A percentile compares a stretch with the other conserved stretches of the same genome.
Evolutionary conservation across 1,140 invertebrate species (phyloP).

Genomic region (Leptinotarsa undecemlineata): DNA sequence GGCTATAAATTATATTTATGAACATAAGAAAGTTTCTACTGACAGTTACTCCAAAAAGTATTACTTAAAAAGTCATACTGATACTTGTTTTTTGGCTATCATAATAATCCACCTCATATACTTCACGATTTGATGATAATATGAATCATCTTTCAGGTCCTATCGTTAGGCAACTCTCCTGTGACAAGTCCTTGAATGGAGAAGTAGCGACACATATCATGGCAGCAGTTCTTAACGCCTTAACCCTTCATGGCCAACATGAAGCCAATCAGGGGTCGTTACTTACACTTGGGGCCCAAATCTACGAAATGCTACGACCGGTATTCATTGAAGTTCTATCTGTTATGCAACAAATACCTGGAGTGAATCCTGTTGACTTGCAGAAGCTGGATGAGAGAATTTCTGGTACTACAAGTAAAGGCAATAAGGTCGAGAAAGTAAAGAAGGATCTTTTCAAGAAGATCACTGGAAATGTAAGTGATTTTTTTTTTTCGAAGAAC

Average conservation of each 20-base stretch:
- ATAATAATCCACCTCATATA: too few species aligned
- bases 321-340: constrained; percentile 70
- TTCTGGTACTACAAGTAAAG: constrained; percentile 67
- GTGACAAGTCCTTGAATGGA: constrained; percentile 64
- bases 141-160: constrained; percentile 25
- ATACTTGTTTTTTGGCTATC: too few species aligned
- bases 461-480: constrained; percentile 74
- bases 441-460: constrained; percentile 91
- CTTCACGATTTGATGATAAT: too few species aligned
- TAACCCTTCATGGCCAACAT: constrained; percentile 82
- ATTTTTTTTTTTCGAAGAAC: background rate
- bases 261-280: constrained; percentile 77
- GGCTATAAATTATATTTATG: too few species aligned
- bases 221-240: constrained; percentile 72
- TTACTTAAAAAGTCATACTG: too few species aligned
- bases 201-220: constrained; percentile 72
- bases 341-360: constrained; percentile 76
- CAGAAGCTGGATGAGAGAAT: constrained; percentile 85
- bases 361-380: constrained; percentile 74
- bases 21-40: too few species aligned
- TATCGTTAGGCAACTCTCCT: constrained; percentile 57
- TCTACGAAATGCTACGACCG: constrained; percentile 80
- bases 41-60: too few species aligned
- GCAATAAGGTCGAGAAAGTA: constrained; percentile 81
- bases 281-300: constrained; percentile 71